These are phyloP conservation scores for Neoaliturus tenellus DNA, from an alignment of 2,888 invertebrate genomes.

Conservation along the genomic window DNA sequence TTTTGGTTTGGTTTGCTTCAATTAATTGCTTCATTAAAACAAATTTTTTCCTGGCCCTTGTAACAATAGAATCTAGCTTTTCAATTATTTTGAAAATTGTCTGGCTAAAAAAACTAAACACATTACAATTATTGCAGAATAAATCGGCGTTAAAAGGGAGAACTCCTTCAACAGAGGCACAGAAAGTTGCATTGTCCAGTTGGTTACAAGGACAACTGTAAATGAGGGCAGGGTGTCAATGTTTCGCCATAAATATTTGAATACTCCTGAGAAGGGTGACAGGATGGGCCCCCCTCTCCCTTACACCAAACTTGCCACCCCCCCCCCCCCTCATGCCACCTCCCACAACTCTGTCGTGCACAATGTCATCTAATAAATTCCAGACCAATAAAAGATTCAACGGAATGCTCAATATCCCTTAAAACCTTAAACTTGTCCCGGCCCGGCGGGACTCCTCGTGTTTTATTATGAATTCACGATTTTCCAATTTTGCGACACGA, in stretches of 20 bases:
- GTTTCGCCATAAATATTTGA: conserved; percentile 8
- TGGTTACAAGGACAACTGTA: not conserved
- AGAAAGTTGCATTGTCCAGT: not conserved
- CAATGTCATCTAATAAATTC: conserved; percentile 31
- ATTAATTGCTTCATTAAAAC: no score
- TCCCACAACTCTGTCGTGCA: not conserved
- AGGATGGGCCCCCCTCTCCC: not conserved
- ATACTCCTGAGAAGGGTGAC: not conserved
- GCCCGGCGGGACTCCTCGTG: not conserved
- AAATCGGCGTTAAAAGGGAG: no score
- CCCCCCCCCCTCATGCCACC: not conserved
- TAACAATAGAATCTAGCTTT: no score
- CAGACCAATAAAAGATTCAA: conserved; percentile 22
- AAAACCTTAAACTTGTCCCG: conserved; percentile 20
- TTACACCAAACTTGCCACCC: not conserved
- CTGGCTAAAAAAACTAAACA: no score
- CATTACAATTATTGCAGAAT: no score
- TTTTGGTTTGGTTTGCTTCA: no score
- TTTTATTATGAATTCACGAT: not conserved
- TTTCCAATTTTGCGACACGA: not conserved
- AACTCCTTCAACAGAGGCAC: no score
- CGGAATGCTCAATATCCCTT: conserved; percentile 29
- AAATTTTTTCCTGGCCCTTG: no score
- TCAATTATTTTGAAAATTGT: no score
- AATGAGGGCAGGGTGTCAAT: not conserved